Evolutionary conservation across 1,140 invertebrate genomes (phyloP), one percentile per base, ranked within the genome.

Genomic region (Piezodorus guildinii): DNA sequence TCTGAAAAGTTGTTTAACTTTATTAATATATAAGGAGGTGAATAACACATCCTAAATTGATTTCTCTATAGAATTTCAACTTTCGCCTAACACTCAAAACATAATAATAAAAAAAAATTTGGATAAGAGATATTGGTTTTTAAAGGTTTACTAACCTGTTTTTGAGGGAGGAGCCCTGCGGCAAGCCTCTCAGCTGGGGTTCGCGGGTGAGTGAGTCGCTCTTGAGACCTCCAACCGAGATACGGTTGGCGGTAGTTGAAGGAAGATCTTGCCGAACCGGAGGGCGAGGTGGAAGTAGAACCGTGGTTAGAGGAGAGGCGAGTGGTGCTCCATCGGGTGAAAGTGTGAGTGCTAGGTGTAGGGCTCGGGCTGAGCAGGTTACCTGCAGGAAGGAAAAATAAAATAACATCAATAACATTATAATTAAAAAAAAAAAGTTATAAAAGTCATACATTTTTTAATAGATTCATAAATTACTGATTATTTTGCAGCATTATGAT

Each of bases 161-260:
- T 70, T 69, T 77, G 76, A 39, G 76, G 75, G 65, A 78, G 74
- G 59, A 80, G 74, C 44, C 77, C 77, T 64, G 78, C 77, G 69
- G 78, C 78, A 39, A 80, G 74, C 78, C 88, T 81, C 79, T 93
- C 90, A 62, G 90, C 86, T 30, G 91, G 88, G 12, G 90, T 91
- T 67, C 87, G 78, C 34, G 85, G 86, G 64, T 85, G 84, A 52
- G 80, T 77, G 3, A 90, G 75, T 43, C 88, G 81, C 74, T 93
- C 90, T 71, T 91, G 88, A 64, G 89, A 92, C 67, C 90, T 79
- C 91, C 90, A 94, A 60, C 90, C 91, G 30, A 93, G 78, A 74
- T 93, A 93, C 12, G 90, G 90, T 73, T 88, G 85, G 12, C 85
- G 75, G 69, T 85, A 79, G 72, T 84, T 79, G 75, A 85, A 82